A percentile compares a stretch with the other conserved stretches of the same genome.
Evolutionary conservation across 1,140 invertebrate genomes (phyloP).

Genomic region (Lineus longissimus): DNA sequence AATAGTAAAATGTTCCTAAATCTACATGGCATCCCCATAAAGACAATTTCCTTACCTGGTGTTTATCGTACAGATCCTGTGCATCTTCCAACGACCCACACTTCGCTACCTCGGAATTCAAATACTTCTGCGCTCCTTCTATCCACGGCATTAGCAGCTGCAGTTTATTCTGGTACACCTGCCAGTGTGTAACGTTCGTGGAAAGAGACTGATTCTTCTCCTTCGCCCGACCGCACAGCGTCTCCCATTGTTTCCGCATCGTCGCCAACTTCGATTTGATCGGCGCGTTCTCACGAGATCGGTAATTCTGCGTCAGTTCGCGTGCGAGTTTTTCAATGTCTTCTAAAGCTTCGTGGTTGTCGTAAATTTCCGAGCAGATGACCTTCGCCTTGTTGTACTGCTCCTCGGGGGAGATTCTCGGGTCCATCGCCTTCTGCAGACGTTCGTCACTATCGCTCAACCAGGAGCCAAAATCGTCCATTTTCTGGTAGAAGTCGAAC

Average conservation of each 20-base stretch:
- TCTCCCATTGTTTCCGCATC: constrained; percentile 46
- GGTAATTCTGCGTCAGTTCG: constrained; percentile 61
- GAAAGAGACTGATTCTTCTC: constrained; percentile 69
- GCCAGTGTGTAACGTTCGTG: constrained; percentile 77
- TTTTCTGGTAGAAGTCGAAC: constrained; percentile 64
- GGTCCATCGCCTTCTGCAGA: constrained; percentile 59
- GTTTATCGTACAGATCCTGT: constrained; percentile 64
- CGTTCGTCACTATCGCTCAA: constrained; percentile 65
- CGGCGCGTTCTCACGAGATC: constrained; percentile 44
- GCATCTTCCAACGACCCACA: constrained; percentile 71
- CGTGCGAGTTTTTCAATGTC: constrained; percentile 72
- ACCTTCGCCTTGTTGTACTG: constrained; percentile 46
- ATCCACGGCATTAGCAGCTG: constrained; percentile 83
- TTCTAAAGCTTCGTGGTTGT: constrained; percentile 71
- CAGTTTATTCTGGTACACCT: constrained; percentile 74
- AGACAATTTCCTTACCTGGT: constrained; percentile 35
- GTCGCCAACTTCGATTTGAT: constrained; percentile 44
- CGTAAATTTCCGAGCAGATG: constrained; percentile 40
- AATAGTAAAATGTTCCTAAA: too few relatives aligned
- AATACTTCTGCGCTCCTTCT: constrained; percentile 75
- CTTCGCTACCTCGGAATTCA: constrained; percentile 64
- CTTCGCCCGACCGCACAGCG: constrained; percentile 51
- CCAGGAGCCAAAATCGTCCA: constrained; percentile 58
- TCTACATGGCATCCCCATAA: too few relatives aligned
- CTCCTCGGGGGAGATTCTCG: constrained; percentile 38